Base-by-base conservation (phyloP, 1,140 invertebrate genomes). In the Diachasmimorpha longicaudata region DNA sequence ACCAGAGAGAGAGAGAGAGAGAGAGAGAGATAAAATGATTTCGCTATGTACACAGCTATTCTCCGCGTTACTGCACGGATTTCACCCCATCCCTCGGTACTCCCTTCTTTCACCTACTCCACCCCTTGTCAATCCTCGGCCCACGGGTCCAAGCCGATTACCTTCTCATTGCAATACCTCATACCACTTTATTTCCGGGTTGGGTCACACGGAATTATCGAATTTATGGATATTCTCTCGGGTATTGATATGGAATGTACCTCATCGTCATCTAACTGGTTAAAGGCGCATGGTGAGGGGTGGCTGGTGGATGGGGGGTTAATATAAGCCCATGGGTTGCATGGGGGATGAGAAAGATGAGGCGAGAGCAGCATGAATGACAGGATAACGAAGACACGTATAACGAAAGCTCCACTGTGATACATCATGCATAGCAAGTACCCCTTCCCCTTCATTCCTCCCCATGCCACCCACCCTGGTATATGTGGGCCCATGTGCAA, bases 341-440 rank as follows among this genome's bases (percentile, higher is more conserved):
- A 58, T 58, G 58, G 19, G 58, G 23, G 9, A 16, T 16, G 48
- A 16, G 48, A 10, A 63, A 63, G 70, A 76, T 76, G 55, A 66
- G 9, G 42, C 63, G 19, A 76, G 36, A 39, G 70, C 39, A 42
- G 75, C 48, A 73, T 77, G 76, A 73, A 73, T 67, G 72, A 70
- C 70, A 73, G 76, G 44, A 77, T 77, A 77, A 77, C 70, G 76
- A 77, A 77, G 76, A 77, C 76, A 77, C 76, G 76, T 77, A 77
- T 72, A 73, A 77, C 70, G 76, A 73, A 72, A 77, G 70, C 70
- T 72, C 68, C 31, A 66, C 63, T 37, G 71, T 67, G 70, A 72
- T 73, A 77, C 76, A 77, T 73, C 76, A 77, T 77, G 76, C 76
- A 77, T 77, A 77, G 25, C 70, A 77, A 77, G 68, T 31, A 63